Evolutionary conservation across 2,797 vertebrate genomes (phyloP), one percentile per base, ranked within the genome.

Genomic region (Poeciliopsis infans): DNA sequence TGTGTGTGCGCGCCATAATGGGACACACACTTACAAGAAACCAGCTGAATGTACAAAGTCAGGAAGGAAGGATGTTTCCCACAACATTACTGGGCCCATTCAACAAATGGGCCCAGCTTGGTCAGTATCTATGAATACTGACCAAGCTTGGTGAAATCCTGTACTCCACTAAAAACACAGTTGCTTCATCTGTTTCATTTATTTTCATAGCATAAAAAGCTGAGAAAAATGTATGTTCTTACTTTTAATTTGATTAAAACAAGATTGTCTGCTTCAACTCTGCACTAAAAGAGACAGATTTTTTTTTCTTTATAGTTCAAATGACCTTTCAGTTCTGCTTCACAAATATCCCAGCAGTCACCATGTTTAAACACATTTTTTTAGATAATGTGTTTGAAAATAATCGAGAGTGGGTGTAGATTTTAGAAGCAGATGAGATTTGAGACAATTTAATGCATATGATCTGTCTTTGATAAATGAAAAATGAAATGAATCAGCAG

Each of bases 1-100:
- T 18, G 55, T 18, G 55, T 47, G 46, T 36, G 36, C 18, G 36
- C 18, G 46, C 82, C 78, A 88, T 85, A 86, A 85, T 55, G 15
- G 5, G 43, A 31, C 83, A 49, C 68, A 78, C 70, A 77, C 70
- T 59, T 39, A 69, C n/a, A 45, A 57, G 49, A 72, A 31, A 74
- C 53, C 2, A 20, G 57, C 47, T 68, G 51, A 73, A 79, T 77
- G 69, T 61, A 66, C 15, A 68, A 41, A 77, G 69, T 77, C 75
- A 15, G 57, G 36, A 57, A 66, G 46, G 23, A 47, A 43, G 36
- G n/a, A 61, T 69, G 72, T 72, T 75, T 39, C 39, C 59, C 28
- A 23, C 75, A 41, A 5, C 59, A 39, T 46, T 61, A 47, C 43
- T 33, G 74, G 55, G 4, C 1, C 55, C 11, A 59, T 7, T 61